Conservation (phyloP, 2,113 vertebrate genomes). For the Microcebus murinus region DNA sequence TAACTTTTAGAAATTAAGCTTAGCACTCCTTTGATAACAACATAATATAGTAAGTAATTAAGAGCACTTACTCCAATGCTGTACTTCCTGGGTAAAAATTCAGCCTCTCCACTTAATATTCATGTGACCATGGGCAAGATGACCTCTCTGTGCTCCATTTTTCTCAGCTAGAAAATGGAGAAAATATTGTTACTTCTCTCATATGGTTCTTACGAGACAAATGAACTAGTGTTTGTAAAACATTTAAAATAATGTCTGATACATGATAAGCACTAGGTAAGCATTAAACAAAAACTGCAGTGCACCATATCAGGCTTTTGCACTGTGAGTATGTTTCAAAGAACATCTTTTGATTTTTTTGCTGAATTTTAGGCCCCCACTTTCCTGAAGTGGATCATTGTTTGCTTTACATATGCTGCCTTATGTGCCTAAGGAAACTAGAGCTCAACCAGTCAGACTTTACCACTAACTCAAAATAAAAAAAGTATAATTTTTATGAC, state of each 20-base stretch:
- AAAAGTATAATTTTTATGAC: neutral
- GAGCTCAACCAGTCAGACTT: neutral
- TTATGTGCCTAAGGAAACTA: neutral
- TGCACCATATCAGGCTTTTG: neutral
- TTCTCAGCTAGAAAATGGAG: slow-evolving; percentile 7
- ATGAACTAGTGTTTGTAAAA: neutral
- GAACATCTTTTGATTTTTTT: slow-evolving; percentile 22
- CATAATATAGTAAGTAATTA: neutral
- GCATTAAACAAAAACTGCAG: neutral
- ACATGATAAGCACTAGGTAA: neutral
- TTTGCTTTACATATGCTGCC: neutral
- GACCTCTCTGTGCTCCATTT: neutral
- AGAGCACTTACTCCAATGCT: neutral
- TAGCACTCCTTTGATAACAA: slow-evolving; percentile 30
- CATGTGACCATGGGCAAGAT: neutral
- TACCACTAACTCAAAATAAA: neutral
- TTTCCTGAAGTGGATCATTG: neutral
- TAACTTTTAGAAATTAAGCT: slow-evolving; percentile 39
- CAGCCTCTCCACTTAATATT: neutral
- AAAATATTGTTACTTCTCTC: neutral
- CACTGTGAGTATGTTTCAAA: neutral
- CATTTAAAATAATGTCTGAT: slow-evolving; percentile 44
- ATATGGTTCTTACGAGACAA: neutral
- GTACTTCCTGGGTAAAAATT: neutral
- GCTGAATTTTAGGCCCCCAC: neutral